Percentiles rank a stretch among this genome's conserved stretches.
Evolutionary conservation across 2,113 vertebrate genomes (phyloP).

Genomic region (Galemys pyrenaicus): DNA sequence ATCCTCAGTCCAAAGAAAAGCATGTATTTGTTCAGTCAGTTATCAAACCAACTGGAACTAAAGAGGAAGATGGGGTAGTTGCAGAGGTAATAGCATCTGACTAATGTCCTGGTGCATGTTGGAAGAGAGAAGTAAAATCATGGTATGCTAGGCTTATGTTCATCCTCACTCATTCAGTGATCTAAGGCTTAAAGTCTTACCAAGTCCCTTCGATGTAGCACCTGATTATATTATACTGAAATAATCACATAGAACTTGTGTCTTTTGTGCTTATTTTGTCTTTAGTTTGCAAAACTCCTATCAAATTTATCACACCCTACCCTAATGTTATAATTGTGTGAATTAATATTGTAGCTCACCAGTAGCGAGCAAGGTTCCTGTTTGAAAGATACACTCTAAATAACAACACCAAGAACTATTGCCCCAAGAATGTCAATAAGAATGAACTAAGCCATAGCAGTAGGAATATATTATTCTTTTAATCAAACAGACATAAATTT

Average conservation of each 20-base stretch:
- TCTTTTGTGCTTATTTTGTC: neutral
- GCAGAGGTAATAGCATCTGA: neutral
- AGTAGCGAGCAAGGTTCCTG: neutral
- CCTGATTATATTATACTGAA: neutral
- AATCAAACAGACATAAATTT: neutral
- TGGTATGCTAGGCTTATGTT: neutral
- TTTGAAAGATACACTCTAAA: neutral
- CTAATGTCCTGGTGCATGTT: neutral
- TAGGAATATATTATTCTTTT: slow-evolving; percentile 43
- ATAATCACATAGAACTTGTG: neutral
- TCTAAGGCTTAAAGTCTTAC: neutral
- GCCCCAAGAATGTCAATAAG: neutral
- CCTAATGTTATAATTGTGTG: neutral
- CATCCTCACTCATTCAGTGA: neutral
- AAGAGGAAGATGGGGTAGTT: neutral
- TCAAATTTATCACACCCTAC: neutral
- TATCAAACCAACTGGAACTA: neutral
- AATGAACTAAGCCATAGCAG: neutral
- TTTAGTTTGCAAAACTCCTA: neutral
- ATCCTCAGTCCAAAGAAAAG: neutral
- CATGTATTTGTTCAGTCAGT: neutral
- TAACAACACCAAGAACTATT: neutral
- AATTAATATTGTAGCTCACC: neutral
- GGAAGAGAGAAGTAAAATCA: neutral
- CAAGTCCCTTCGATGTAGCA: neutral